Evolutionary conservation across 2,888 invertebrate species (phyloP), one percentile per base, ranked within the genome.

Genomic region (Apamea crenata): DNA sequence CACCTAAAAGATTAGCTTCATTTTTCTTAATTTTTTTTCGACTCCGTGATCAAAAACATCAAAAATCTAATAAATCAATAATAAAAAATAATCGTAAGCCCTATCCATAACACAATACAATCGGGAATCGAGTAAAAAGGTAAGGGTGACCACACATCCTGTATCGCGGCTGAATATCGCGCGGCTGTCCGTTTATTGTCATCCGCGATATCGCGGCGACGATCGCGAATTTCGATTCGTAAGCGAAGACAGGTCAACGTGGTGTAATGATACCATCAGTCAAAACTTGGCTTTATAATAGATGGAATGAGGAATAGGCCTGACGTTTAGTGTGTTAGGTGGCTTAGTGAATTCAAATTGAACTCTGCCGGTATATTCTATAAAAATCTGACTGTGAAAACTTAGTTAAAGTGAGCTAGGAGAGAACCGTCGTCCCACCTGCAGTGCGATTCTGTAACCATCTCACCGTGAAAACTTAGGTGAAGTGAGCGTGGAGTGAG

Each of bases 41-140:
- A 25, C 7, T 21, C 10, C 6, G 0, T 50, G 10, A 29, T 53
- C 7, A 65, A 71, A 65, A 53, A n/a, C 1, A 44, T 36, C 2
- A 44, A 69, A 47, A 29, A 72, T 56, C 16, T 25, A 68, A 83
- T 80, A 84, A 87, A 82, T 83, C 76, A 56, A 79, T 69, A 29
- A 83, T 47, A 47, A 68, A 82, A 80, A 78, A 80, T 74, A 69
- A 81, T 78, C 83, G 79, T 77, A 81, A 87, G 69, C 88, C 88
- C 88, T 89, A 89, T 83, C 74, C 88, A 87, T 96, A 96, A 96
- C 93, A 96, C 96, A 96, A 96, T 96, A 95, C 96, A 96, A 96
- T 96, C 95, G 92, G 91, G 89, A 94, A 96, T 96, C 96, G 94
- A 93, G 93, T 93, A 95, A 96, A 93, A 93, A 92, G 95, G 40